phyloP scores from a whole-genome alignment of 2,113 vertebrate species.

The Nipponia nippon region DNA sequence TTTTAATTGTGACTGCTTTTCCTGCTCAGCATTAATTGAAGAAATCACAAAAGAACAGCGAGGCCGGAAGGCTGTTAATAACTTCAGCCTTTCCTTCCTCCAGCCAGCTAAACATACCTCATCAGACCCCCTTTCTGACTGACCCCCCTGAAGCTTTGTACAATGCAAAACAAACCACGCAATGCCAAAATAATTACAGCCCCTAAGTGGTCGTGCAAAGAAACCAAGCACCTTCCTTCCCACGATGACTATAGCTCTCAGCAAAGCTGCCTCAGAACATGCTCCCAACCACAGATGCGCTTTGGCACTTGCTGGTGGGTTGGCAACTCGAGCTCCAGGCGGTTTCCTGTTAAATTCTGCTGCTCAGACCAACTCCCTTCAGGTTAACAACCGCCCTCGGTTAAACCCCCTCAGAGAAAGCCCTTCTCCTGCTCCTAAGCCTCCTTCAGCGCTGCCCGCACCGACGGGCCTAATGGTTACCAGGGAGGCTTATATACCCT shows the following conservation, averaged over 20 bases:
- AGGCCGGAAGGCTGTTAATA: neutral
- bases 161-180: neutral
- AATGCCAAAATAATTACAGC: neutral
- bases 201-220: neutral
- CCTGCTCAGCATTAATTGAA: neutral
- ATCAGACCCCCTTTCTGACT: neutral
- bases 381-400: neutral
- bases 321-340: neutral
- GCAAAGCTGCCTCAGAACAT: neutral
- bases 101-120: neutral
- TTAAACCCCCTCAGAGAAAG: neutral
- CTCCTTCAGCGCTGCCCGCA: too few relatives aligned
- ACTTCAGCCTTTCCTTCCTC: neutral
- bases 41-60: neutral
- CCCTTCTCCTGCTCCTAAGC: rapidly evolving
- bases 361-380: neutral
- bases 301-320: neutral
- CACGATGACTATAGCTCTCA: rapidly evolving
- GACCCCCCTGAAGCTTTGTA: neutral
- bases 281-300: neutral
- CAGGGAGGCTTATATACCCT: neutral
- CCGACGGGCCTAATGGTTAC: rapidly evolving
- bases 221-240: neutral
- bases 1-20: neutral
- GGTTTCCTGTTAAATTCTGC: neutral